Percentiles rank a stretch among this genome's conserved stretches.
Conservation (phyloP, 2,113 vertebrate species). For the Platanista minor region DNA sequence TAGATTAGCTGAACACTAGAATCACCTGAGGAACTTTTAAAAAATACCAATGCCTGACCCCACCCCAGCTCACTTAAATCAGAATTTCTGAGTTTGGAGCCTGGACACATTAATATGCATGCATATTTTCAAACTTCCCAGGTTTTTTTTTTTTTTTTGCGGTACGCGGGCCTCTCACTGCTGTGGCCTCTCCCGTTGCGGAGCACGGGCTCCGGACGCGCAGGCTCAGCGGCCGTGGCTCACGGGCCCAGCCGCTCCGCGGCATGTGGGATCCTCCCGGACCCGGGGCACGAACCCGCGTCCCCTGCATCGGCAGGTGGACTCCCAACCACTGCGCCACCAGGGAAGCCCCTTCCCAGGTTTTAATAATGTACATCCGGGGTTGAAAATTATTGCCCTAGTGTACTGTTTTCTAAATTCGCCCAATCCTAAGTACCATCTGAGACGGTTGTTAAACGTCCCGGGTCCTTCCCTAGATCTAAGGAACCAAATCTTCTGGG, state of each 20-base stretch:
- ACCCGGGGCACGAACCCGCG: too few species aligned
- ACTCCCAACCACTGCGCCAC: too few species aligned
- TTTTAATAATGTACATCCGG: background rate
- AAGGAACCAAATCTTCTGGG: background rate
- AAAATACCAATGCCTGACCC: background rate
- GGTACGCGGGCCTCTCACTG: too few species aligned
- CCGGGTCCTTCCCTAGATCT: background rate
- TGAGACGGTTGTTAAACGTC: background rate
- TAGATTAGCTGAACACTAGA: background rate
- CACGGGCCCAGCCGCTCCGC: too few species aligned
- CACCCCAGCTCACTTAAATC: background rate
- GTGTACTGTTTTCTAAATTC: background rate
- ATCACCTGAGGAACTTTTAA: background rate
- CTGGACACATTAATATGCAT: background rate
- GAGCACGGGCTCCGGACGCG: too few species aligned
- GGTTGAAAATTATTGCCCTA: background rate
- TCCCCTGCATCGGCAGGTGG: too few species aligned
- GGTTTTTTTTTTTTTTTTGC: too few species aligned
- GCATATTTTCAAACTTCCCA: background rate
- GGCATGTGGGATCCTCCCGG: too few species aligned
- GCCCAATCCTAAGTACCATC: background rate
- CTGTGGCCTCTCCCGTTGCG: too few species aligned
- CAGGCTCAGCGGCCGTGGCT: too few species aligned
- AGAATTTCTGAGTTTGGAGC: background rate
- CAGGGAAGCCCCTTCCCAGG: background rate